Evolutionary conservation across 1,140 invertebrate species (phyloP), one percentile per base, ranked within the genome.

Genomic region (Melitaea cinxia): DNA sequence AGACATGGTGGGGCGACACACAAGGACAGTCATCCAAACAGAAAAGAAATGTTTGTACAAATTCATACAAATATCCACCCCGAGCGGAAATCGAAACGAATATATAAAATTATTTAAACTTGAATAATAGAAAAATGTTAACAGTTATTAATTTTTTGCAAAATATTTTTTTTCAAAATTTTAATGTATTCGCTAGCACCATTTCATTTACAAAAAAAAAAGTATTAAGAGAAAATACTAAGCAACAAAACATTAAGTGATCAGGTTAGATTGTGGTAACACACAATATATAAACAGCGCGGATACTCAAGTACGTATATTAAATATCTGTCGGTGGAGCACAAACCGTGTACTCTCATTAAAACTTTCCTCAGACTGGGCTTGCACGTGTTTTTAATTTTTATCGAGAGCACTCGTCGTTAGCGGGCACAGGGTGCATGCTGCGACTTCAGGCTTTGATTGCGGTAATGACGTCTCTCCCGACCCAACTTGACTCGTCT

Each of bases 301-400:
- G n/a, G 49, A 47, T 61, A 39, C 15, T 42, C 15, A 42, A 19
- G 6, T 49, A 39, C 17, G 33, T 53, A 39, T 52, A 50, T 53
- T 42, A 42, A 65, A 66, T 66, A 42, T 42, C 79, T 82, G 72
- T 70, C 68, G 75, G 73, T 76, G 75, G 70, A 73, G 75, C 73
- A 73, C 71, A 73, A 73, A 79, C 75, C 82, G 81, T 86, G 83
- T 87, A 87, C 78, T 88, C 85, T 89, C 88, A 91, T 91, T 91
- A 91, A 91, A 91, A 91, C 81, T 91, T 91, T 91, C 85, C 88
- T 91, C 83, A 80, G 86, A 80, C 83, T 83, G 83, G 82, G 83
- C 81, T 83, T 84, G 88, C 86, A 90, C 88, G 88, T 90, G 88
- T 91, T 91, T 91, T 91, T 91, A 91, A 89, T 91, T 91, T 91